Evolutionary conservation across 2,888 invertebrate genomes (phyloP).

Genomic region (Pachliopta kotzebuea): DNA sequence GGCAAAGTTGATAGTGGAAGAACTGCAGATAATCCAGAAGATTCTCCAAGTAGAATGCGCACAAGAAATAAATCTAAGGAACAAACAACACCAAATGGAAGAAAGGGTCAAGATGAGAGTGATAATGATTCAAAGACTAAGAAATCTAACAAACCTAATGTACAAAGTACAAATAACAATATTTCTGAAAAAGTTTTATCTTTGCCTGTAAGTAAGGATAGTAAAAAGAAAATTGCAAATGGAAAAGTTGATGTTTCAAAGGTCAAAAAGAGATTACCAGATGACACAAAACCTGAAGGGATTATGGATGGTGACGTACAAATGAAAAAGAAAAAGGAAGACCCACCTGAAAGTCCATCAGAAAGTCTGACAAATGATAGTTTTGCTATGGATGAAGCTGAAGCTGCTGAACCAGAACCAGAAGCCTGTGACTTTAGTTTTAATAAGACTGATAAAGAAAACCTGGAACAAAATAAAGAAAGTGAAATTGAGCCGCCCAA

Average conservation of each 20-base stretch:
- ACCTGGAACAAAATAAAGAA: conserved; percentile 62
- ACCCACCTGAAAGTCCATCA: conserved; percentile 87
- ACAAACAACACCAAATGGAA: conserved; percentile 79
- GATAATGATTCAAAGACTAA: conserved; percentile 71
- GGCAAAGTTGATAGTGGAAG: conserved; percentile 90
- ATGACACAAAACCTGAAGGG: conserved; percentile 80
- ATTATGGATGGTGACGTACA: conserved; percentile 81
- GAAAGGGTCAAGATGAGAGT: conserved; percentile 74
- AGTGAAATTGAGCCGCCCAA: conserved; percentile 50
- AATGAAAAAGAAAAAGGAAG: conserved; percentile 78
- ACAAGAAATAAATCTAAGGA: conserved; percentile 92
- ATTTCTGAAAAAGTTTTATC: conserved; percentile 61
- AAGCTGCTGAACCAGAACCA: conserved; percentile 73
- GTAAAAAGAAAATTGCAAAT: conserved; percentile 69
- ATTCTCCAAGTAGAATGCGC: conserved; percentile 93
- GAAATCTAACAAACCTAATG: conserved; percentile 57
- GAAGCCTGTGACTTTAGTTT: conserved; percentile 76
- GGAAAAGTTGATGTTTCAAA: conserved; percentile 77
- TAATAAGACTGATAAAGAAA: conserved; percentile 69
- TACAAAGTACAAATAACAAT: conserved; percentile 69
- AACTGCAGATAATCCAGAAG: conserved; percentile 88
- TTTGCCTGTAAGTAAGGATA: conserved; percentile 66
- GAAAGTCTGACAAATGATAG: conserved; percentile 93
- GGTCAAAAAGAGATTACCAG: conserved; percentile 81
- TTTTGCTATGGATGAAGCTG: conserved; percentile 87